These are phyloP conservation scores for Copidosoma floridanum DNA, from an alignment of 1,140 invertebrate genomes.

Conservation along the genomic window DNA sequence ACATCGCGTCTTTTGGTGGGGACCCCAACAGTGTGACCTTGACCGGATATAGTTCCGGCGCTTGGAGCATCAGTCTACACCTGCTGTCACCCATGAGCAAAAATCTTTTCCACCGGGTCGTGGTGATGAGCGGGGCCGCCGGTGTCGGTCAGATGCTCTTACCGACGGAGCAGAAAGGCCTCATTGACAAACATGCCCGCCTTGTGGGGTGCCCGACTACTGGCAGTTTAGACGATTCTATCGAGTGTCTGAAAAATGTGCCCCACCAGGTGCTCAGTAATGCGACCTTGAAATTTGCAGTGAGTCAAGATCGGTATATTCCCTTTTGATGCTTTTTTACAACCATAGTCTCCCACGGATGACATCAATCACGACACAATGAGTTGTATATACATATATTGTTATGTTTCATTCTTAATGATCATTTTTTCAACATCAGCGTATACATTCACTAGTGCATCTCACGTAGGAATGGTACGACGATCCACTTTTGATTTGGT, in stretches of 20 bases:
- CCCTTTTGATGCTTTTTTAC: too few species aligned
- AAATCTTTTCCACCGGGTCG: slow-evolving; percentile 48
- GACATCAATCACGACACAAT: too few species aligned
- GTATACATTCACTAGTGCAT: slow-evolving; percentile 14
- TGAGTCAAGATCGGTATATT: slow-evolving; percentile 24
- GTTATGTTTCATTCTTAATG: too few species aligned
- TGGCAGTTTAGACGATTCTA: slow-evolving; percentile 55
- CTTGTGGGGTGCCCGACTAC: slow-evolving; percentile 63
- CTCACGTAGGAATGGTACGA: slow-evolving; percentile 56
- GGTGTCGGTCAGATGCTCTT: slow-evolving; percentile 60
- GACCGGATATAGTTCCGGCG: slow-evolving; percentile 69
- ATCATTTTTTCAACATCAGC: neutral
- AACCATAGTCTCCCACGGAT: too few species aligned
- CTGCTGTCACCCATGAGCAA: slow-evolving; percentile 62
- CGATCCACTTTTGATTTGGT: slow-evolving; percentile 63
- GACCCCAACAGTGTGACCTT: slow-evolving; percentile 62
- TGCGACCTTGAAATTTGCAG: slow-evolving; percentile 28
- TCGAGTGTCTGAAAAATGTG: slow-evolving; percentile 62
- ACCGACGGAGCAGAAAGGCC: slow-evolving; percentile 54
- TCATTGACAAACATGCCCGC: slow-evolving; percentile 65
- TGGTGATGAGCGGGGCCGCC: slow-evolving; percentile 67
- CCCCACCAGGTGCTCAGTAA: slow-evolving; percentile 23
- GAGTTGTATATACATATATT: too few species aligned
- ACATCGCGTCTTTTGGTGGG: slow-evolving; percentile 62
- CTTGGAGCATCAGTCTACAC: slow-evolving; percentile 62